Conservation (phyloP, 2,797 vertebrate genomes). For the Channa striata region DNA sequence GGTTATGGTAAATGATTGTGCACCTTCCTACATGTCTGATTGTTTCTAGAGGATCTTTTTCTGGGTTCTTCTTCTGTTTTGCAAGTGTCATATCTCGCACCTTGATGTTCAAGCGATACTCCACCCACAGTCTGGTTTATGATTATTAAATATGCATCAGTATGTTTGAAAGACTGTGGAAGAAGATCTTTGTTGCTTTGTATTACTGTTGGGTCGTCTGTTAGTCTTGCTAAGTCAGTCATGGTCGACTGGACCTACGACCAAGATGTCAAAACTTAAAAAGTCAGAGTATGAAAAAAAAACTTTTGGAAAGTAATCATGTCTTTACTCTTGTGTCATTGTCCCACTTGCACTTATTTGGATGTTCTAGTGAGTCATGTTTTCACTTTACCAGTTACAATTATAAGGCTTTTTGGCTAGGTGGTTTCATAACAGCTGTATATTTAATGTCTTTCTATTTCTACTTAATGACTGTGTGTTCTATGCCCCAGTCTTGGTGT, state of each 20-base stretch:
- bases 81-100: background rate
- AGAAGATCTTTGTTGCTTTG: background rate
- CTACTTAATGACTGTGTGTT: conserved; percentile 20
- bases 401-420: conserved; percentile 26
- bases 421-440: conserved; percentile 23
- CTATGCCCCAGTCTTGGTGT: conserved; percentile 25
- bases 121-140: background rate
- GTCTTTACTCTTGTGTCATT: background rate
- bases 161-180: background rate
- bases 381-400: conserved; percentile 28
- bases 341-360: background rate
- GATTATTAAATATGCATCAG: background rate
- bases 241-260: background rate
- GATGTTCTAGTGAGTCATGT: conserved; percentile 13
- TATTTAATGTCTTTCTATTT: conserved; percentile 51
- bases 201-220: background rate
- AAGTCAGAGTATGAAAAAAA: background rate
- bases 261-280: background rate
- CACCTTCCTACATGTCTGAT: background rate
- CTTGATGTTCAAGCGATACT: background rate
- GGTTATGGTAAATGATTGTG: background rate
- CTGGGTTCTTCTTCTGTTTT: background rate
- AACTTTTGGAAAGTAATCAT: background rate
- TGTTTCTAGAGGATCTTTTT: background rate
- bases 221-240: background rate